Percentiles rank a stretch among this genome's conserved stretches.
These are phyloP conservation scores for Doris montereyensis DNA, from an alignment of 2,888 invertebrate genomes.

Conservation along the genomic window DNA sequence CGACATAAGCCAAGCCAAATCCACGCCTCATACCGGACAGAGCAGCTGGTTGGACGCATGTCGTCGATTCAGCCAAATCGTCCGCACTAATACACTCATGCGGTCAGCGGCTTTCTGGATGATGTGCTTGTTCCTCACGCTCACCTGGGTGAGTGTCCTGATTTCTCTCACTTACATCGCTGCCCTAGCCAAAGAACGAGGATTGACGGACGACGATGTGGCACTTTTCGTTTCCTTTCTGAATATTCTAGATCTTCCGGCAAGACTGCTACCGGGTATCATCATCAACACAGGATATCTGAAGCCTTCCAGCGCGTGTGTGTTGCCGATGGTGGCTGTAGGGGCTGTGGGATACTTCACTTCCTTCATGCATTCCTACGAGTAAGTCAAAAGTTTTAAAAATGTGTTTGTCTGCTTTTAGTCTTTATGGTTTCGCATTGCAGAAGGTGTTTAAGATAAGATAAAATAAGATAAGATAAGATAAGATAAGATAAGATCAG, in stretches of 20 bases:
- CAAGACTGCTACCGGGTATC: not conserved
- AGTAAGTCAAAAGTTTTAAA: conserved; percentile 15
- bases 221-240: not conserved
- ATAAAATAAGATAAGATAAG: too few relatives aligned
- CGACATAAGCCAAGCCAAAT: too few relatives aligned
- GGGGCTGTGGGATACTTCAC: conserved; percentile 11
- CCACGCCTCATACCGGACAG: too few relatives aligned
- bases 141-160: not conserved
- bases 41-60: too few relatives aligned
- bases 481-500: too few relatives aligned
- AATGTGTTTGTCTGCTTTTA: too few relatives aligned
- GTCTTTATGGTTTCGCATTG: too few relatives aligned
- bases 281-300: not conserved
- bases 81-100: not conserved
- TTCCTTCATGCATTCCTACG: not conserved
- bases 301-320: not conserved
- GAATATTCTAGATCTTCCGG: conserved; percentile 6
- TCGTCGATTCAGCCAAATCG: not conserved
- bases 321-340: conserved; percentile 1
- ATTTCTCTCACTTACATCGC: conserved; percentile 12
- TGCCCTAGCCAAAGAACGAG: conserved; percentile 17
- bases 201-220: not conserved
- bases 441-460: too few relatives aligned
- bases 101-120: conserved; percentile 5
- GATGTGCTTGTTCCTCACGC: not conserved